phyloP scores from a whole-genome alignment of 2,113 vertebrate genomes.

The Xerus inauris region DNA sequence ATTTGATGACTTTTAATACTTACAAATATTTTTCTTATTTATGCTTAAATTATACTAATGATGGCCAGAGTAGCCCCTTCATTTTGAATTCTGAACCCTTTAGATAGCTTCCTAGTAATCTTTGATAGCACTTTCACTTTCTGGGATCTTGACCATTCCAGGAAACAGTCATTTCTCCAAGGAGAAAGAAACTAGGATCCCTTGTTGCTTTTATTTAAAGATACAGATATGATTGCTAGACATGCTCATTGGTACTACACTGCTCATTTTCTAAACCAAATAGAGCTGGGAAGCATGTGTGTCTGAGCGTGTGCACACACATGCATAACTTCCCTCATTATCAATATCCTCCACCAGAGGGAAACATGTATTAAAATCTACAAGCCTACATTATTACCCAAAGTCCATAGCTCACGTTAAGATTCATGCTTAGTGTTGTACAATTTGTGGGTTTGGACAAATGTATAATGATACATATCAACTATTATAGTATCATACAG shows the following conservation, averaged over 20 bases:
- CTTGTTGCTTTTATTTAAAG: neutral
- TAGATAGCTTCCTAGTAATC: neutral
- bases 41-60: neutral
- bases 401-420: neutral
- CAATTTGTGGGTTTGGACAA: neutral
- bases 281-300: neutral
- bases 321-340: neutral
- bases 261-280: neutral
- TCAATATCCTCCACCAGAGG: neutral
- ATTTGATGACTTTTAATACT: neutral
- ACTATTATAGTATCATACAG: neutral
- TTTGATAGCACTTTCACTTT: constrained; percentile 8
- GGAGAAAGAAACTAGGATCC: neutral
- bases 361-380: neutral
- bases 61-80: neutral
- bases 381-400: neutral
- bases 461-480: neutral
- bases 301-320: fast-evolving
- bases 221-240: neutral
- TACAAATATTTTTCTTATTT: constrained; percentile 29
- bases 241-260: neutral
- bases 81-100: neutral
- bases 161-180: constrained; percentile 11
- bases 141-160: neutral
- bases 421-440: neutral